Evolutionary conservation across 1,140 invertebrate species (phyloP).

Genomic region (Drosophila pruinosa): DNA sequence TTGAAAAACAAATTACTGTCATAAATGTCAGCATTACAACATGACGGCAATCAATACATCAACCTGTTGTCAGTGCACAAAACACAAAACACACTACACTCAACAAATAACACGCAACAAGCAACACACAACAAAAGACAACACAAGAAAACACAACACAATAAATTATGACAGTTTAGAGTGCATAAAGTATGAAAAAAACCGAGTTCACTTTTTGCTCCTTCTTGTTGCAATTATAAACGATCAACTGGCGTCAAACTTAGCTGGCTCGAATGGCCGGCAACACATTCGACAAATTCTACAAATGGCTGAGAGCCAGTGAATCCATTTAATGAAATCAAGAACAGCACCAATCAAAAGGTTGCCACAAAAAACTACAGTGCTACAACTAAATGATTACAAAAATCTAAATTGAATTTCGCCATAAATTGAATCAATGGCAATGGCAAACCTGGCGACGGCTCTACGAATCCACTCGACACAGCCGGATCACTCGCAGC

Average conservation of each 20-base stretch:
- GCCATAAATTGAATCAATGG: conserved; percentile 70
- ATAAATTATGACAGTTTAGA: conserved; percentile 78
- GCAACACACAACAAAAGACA: conserved; percentile 13
- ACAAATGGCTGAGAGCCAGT: conserved; percentile 50
- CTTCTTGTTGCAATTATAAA: conserved; percentile 46
- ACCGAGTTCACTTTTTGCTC: conserved; percentile 18
- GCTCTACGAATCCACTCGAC: not conserved
- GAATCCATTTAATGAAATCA: conserved; percentile 72
- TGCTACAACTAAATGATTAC: conserved; percentile 73
- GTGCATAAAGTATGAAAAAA: conserved; percentile 45
- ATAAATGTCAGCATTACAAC: conserved; percentile 79
- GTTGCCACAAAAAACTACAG: conserved; percentile 20
- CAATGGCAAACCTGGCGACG: conserved; percentile 27
- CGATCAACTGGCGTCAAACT: conserved; percentile 46
- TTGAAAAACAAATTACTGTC: conserved; percentile 81
- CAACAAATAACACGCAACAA: conserved; percentile 8
- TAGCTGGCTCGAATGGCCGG: conserved; percentile 24
- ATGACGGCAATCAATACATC: conserved; percentile 78
- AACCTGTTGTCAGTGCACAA: conserved; percentile 62
- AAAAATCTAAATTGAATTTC: conserved; percentile 81
- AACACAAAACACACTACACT: conserved; percentile 28
- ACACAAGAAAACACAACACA: conserved; percentile 21
- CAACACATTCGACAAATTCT: conserved; percentile 62
- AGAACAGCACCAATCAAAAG: conserved; percentile 54
- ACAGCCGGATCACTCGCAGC: conserved; percentile 36